Evolutionary conservation across 2,888 invertebrate genomes (phyloP).

Genomic region (Agelastica alni): DNA sequence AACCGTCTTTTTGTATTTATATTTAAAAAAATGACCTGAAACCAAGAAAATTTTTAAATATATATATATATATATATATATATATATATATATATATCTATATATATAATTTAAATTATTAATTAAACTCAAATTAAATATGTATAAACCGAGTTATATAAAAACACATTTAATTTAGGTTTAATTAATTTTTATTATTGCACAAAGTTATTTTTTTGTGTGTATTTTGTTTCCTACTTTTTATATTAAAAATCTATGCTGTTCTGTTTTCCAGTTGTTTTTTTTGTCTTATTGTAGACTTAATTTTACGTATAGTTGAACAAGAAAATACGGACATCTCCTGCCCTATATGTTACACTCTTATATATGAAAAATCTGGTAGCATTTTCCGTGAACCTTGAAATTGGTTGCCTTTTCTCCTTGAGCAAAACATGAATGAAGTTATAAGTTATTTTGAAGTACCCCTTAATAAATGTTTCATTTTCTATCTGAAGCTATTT

Average conservation of each 20-base stretch:
- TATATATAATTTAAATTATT: too few species aligned
- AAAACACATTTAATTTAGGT: too few species aligned
- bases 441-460: constrained; percentile 23
- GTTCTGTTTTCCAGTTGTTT: constrained; percentile 4
- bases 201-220: too few species aligned
- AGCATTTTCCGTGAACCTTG: constrained; percentile 28
- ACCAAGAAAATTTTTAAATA: too few species aligned
- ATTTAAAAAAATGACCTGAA: too few species aligned
- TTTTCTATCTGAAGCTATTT: constrained; percentile 21
- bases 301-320: constrained; percentile 28
- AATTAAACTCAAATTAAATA: too few species aligned
- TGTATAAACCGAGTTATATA: too few species aligned
- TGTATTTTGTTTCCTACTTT: constrained; percentile 24
- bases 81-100: too few species aligned
- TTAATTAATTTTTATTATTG: too few species aligned
- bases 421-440: constrained; percentile 17
- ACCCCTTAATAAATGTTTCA: constrained; percentile 19
- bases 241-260: constrained; percentile 14
- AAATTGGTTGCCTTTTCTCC: constrained; percentile 26
- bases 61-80: too few species aligned
- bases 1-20: too few species aligned
- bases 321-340: constrained; percentile 22
- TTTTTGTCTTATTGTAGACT: constrained; percentile 14
- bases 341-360: constrained; percentile 22
- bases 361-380: constrained; percentile 23